A percentile compares a stretch with the other conserved stretches of the same genome.
Conservation (phyloP, 1,140 invertebrate species). For the Pseudomyrmex flavicornis region DNA sequence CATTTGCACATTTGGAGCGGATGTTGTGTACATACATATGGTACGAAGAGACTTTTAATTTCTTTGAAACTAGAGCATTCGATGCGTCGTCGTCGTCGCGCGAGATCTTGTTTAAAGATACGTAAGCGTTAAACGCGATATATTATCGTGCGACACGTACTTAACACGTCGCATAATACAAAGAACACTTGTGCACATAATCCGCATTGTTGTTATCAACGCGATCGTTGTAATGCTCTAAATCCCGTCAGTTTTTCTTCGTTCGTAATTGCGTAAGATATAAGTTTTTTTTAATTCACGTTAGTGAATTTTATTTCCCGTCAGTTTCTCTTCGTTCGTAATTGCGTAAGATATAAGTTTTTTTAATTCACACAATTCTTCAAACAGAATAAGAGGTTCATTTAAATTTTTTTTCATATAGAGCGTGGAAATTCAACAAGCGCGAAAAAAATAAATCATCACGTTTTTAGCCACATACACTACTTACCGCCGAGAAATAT, state of each 20-base stretch:
- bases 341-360: background rate
- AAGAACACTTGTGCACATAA: constrained; percentile 14
- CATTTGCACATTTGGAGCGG: background rate
- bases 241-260: background rate
- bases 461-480: constrained; percentile 9
- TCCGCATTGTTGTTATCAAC: background rate
- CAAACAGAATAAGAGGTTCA: constrained; percentile 15
- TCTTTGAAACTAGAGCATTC: constrained; percentile 33
- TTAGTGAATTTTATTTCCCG: too few relatives aligned
- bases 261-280: background rate
- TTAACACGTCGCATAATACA: constrained; percentile 10
- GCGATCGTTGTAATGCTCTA: background rate
- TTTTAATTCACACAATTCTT: background rate
- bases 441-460: constrained; percentile 11
- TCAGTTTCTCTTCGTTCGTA: background rate
- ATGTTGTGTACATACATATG: background rate
- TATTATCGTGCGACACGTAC: constrained; percentile 5
- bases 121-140: constrained; percentile 23
- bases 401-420: background rate
- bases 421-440: background rate
- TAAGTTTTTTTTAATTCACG: background rate
- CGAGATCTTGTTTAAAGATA: constrained; percentile 32
- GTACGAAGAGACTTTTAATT: background rate
- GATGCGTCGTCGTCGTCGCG: background rate
- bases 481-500: constrained; percentile 8